phyloP scores from a whole-genome alignment of 92 coral and sea anemone species.

The Porites cylindrica region DNA sequence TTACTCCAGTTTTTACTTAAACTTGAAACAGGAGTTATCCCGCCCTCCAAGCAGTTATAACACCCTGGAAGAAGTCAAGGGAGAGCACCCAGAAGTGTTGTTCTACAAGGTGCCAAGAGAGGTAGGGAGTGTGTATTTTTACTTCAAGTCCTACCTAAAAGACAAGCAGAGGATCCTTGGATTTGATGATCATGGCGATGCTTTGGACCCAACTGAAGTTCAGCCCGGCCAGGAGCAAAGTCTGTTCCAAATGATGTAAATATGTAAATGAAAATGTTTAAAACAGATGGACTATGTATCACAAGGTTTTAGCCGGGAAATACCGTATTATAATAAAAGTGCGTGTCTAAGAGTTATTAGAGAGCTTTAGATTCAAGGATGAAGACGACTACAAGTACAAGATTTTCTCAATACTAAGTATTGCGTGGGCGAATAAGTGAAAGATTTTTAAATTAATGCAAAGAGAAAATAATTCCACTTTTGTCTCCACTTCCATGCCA shows the following conservation, averaged over 20 bases:
- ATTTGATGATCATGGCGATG: slow-evolving; percentile 43
- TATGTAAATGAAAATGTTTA: background rate
- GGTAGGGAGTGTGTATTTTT: slow-evolving; percentile 41
- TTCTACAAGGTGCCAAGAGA: slow-evolving; percentile 44
- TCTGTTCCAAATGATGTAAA: slow-evolving; percentile 10
- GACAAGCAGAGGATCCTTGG: slow-evolving; percentile 45
- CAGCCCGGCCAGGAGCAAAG: background rate
- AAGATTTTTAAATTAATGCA: too few relatives aligned
- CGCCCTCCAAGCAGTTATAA: slow-evolving; percentile 40
- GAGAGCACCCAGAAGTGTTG: slow-evolving; percentile 44
- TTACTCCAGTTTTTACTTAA: background rate
- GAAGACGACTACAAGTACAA: too few relatives aligned
- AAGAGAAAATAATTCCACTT: too few relatives aligned
- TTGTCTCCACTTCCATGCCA: too few relatives aligned
- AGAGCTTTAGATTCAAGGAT: too few relatives aligned
- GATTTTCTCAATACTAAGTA: too few relatives aligned
- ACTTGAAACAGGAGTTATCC: background rate
- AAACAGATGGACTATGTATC: too few relatives aligned
- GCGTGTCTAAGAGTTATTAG: too few relatives aligned
- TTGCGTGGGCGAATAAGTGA: too few relatives aligned
- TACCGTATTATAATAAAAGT: too few relatives aligned
- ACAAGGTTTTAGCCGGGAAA: too few relatives aligned
- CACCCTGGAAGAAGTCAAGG: slow-evolving; percentile 28
- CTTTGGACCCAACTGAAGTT: slow-evolving; percentile 45
- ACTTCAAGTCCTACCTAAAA: slow-evolving; percentile 47